Percentiles rank a stretch among this genome's conserved stretches.
Conservation (phyloP, 2,113 vertebrate species). For the Larimichthys polyactis region DNA sequence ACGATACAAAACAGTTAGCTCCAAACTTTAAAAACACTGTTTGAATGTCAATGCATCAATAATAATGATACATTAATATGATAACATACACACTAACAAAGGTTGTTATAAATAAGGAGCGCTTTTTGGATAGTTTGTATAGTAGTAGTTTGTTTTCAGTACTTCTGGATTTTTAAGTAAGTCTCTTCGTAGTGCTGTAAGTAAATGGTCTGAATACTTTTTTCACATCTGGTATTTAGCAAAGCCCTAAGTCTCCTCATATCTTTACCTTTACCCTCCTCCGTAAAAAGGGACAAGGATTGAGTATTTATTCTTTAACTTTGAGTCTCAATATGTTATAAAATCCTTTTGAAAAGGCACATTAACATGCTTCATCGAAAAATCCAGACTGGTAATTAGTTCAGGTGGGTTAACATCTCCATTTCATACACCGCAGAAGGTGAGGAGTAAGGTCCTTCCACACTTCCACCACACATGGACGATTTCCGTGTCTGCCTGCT, state of each 20-base stretch:
- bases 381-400: neutral
- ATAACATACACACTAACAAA: neutral
- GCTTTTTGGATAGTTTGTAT: neutral
- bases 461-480: neutral
- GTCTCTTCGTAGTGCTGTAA: neutral
- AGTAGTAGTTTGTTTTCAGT: neutral
- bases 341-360: neutral
- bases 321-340: neutral
- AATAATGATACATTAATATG: neutral
- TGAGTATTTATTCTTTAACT: neutral
- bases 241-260: neutral
- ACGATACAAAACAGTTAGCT: too few species aligned
- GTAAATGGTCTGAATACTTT: neutral
- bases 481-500: neutral
- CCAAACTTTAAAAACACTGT: neutral
- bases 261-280: neutral
- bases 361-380: neutral
- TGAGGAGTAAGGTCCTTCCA: neutral
- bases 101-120: neutral
- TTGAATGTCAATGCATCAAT: neutral
- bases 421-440: neutral
- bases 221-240: neutral
- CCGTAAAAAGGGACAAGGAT: neutral
- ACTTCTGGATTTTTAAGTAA: neutral
- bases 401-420: neutral